Evolutionary conservation across 2,888 invertebrate species (phyloP).

Genomic region (Abscondita cerata): DNA sequence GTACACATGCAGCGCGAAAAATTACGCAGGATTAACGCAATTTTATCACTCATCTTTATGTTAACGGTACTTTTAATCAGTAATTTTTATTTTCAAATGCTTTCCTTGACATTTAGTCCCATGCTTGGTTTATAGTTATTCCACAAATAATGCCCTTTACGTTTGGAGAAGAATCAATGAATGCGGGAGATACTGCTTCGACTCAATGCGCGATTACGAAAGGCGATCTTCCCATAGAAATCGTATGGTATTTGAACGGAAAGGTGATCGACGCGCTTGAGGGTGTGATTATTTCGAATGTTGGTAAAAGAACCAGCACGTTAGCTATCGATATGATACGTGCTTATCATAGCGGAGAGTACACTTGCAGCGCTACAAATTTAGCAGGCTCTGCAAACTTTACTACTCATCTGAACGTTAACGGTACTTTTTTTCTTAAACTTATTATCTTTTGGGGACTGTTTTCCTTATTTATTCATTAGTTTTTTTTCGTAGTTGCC

Average conservation of each 20-base stretch:
- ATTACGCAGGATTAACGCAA: constrained; percentile 61
- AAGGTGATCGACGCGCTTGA: constrained; percentile 64
- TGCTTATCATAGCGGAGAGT: constrained; percentile 76
- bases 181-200: constrained; percentile 78
- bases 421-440: constrained; percentile 71
- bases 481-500: constrained; percentile 50
- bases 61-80: constrained; percentile 62
- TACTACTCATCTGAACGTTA: constrained; percentile 71
- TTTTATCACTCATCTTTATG: constrained; percentile 60
- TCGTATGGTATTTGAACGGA: constrained; percentile 74
- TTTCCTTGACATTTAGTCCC: background rate
- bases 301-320: constrained; percentile 70
- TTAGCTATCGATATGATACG: constrained; percentile 77
- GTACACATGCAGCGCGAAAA: constrained; percentile 64
- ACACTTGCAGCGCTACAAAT: constrained; percentile 75
- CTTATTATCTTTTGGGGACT: too few relatives aligned
- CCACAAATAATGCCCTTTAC: constrained; percentile 76
- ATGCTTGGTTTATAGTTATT: constrained; percentile 60
- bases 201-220: constrained; percentile 77
- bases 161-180: constrained; percentile 77
- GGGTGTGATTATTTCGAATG: constrained; percentile 67
- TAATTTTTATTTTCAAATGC: constrained; percentile 12
- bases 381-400: constrained; percentile 71
- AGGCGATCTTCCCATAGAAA: constrained; percentile 75
- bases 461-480: constrained; percentile 68